These are phyloP conservation scores for Eubucco bourcierii DNA, from an alignment of 2,113 vertebrate species.

Conservation along the genomic window DNA sequence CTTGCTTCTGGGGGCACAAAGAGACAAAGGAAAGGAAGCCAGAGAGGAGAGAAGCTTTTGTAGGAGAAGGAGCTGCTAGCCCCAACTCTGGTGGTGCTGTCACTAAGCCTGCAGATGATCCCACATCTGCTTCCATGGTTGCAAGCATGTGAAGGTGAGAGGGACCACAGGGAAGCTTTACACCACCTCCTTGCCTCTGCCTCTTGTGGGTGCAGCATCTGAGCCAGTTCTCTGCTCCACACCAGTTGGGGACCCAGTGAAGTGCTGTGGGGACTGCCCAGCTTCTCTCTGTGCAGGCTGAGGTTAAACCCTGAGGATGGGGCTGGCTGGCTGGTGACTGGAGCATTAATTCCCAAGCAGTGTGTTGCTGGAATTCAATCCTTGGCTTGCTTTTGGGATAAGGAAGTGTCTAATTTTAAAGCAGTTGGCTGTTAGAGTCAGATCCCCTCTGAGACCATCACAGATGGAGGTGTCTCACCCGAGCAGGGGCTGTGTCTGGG, in stretches of 20 bases:
- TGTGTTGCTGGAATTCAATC: background rate
- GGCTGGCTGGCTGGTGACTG: background rate
- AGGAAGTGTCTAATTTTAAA: slow-evolving; percentile 65
- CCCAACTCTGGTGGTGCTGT: background rate
- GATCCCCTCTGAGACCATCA: background rate
- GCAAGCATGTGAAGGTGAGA: background rate
- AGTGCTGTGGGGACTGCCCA: background rate
- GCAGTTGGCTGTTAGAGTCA: slow-evolving; percentile 27
- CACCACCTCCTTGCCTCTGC: background rate
- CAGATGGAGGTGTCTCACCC: slow-evolving; percentile 46
- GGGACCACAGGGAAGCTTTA: background rate
- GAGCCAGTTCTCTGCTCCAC: background rate
- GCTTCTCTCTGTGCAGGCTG: background rate
- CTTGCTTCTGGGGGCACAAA: background rate
- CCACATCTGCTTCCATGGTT: rapidly evolving
- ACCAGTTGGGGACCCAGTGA: background rate
- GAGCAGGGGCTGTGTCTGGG: slow-evolving; percentile 44
- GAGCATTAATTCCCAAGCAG: background rate
- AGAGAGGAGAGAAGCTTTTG: background rate
- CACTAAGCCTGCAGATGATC: background rate
- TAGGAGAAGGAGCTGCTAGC: background rate
- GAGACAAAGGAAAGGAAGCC: background rate
- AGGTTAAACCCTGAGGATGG: background rate
- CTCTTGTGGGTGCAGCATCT: background rate
- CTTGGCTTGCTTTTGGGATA: slow-evolving; percentile 43